A percentile compares a stretch with the other conserved stretches of the same genome.
Evolutionary conservation across 1,140 invertebrate species (phyloP).

Genomic region (Diplogasteroides magnus): DNA sequence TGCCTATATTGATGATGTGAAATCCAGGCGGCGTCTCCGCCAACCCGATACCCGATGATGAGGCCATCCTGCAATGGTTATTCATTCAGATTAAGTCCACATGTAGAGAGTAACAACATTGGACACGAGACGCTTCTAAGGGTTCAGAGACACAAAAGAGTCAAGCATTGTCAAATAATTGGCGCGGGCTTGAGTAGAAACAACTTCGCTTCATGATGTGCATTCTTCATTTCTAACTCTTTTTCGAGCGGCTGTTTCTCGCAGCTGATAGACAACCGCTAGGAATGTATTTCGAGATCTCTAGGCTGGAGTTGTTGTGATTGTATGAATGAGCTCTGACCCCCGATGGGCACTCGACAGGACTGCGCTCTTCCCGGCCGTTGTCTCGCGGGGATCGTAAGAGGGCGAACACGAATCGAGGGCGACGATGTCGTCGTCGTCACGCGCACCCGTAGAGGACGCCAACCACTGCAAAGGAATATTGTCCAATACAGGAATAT

Average conservation of each 20-base stretch:
- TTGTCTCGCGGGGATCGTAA: background rate
- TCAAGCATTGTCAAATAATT: no score
- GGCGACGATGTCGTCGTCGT: background rate
- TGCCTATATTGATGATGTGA: background rate
- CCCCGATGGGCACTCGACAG: no score
- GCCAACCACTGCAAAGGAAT: background rate
- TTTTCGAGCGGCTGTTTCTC: background rate
- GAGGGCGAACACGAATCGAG: background rate
- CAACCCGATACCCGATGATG: background rate
- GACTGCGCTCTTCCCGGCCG: background rate
- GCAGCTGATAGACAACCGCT: background rate
- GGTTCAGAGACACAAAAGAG: no score
- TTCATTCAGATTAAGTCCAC: no score
- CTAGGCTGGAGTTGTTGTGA: background rate
- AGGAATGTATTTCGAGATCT: background rate
- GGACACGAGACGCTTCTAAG: no score
- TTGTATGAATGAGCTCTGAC: background rate
- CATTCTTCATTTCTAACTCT: no score
- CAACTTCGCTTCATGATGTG: no score
- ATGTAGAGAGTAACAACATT: no score
- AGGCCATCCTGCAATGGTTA: no score
- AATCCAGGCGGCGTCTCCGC: no score
- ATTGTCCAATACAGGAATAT: background rate
- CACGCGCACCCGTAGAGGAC: background rate
- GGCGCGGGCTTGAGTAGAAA: no score